Evolutionary conservation across 2,888 invertebrate genomes (phyloP), one percentile per base, ranked within the genome.

Genomic region (Xylota sylvarum): DNA sequence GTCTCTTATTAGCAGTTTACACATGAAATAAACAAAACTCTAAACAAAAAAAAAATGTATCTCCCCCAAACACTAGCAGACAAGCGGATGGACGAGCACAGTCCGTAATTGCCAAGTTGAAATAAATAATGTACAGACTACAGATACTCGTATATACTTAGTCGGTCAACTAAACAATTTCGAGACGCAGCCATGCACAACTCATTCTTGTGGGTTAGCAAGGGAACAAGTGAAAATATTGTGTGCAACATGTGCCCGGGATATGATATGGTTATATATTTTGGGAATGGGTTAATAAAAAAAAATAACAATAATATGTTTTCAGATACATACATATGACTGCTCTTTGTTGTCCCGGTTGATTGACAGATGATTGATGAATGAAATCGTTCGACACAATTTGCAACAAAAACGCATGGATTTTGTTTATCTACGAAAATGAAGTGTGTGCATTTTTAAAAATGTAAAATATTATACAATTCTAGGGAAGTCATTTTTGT

Each of bases 1-100:
- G 79, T 76, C 85, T 80, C 80, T 80, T 80, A 85, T 85, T 85
- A 77, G 85, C 85, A 81, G 81, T 76, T 81, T 76, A 76, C 76
- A 80, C 85, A 81, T 72, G 70, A 32, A 50, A 82, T 56, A 37
- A 60, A 65, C 43, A 23, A 65, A 52, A 58, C n/a, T 19, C 10
- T 10, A 46, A 52, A 12, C 40, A 65, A 23, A 56, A 3, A 17
- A 30, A 64, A 73, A 62, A 37, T 35, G 35, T 37, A 40, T 27
- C 35, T 56, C 64, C 35, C 50, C 50, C 56, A 30, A 48, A 60
- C 23, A 37, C 48, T 48, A 48, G 58, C 82, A 58, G 78, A 72
- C 82, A 83, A 78, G 58, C 67, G 83, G 78, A 83, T 78, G 78
- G 70, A 64, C 58, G 19, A 56, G 10, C 40, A 70, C 27, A 46